Conservation (phyloP, 2,113 vertebrate species). For the Coracopsis vasa region DNA sequence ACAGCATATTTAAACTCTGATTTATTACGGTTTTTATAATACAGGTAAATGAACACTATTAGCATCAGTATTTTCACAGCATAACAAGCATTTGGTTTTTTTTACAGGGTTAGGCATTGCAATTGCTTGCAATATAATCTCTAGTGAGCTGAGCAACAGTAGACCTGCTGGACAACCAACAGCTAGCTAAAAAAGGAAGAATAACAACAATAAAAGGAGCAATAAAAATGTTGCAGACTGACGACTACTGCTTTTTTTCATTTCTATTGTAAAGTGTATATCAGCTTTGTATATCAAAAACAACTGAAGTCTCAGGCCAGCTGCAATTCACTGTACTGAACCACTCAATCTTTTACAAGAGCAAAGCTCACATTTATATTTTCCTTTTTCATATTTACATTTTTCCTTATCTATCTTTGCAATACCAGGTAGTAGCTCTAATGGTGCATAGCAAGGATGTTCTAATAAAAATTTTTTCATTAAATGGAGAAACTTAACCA, state of each 20-base stretch:
- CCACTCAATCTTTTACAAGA: not conserved
- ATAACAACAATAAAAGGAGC: not conserved
- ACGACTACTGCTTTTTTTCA: not conserved
- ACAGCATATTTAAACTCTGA: not conserved
- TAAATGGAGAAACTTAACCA: not conserved
- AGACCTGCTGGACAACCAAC: not conserved
- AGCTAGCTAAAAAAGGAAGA: not conserved
- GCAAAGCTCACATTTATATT: not conserved
- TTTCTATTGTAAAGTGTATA: not conserved
- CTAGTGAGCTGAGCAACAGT: not conserved
- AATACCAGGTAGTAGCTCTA: not conserved
- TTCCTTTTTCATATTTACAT: not conserved
- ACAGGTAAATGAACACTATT: not conserved
- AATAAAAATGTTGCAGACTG: not conserved
- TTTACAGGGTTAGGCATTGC: not conserved
- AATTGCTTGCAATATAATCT: not conserved
- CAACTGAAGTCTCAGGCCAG: not conserved
- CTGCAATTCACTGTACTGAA: not conserved
- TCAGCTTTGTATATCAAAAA: not conserved
- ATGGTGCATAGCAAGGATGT: not conserved
- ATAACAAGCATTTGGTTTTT: not conserved
- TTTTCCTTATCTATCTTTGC: not conserved
- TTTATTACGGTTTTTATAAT: not conserved
- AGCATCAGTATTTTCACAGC: not conserved
- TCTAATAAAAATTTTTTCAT: not conserved